Evolutionary conservation across 2,888 invertebrate genomes (phyloP).

Genomic region (Artemia sinica): DNA sequence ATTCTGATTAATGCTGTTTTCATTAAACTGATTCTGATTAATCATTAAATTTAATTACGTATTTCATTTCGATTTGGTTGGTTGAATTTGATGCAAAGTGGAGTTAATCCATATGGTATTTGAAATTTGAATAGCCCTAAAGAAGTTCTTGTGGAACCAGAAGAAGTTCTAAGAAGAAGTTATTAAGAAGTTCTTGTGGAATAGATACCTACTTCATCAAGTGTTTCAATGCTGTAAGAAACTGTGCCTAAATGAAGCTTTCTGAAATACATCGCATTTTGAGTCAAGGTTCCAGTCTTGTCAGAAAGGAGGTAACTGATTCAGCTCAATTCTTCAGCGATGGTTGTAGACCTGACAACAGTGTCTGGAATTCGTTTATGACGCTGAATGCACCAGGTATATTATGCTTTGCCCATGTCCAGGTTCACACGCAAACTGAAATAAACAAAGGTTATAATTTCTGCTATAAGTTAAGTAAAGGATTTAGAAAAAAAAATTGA

Average conservation of each 20-base stretch:
- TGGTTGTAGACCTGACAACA: slow-evolving; percentile 89
- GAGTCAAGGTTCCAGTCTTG: slow-evolving; percentile 94
- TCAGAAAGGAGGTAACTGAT: slow-evolving; percentile 92
- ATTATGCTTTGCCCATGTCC: slow-evolving; percentile 95
- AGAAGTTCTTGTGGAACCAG: no score
- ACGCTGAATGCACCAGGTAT: slow-evolving; percentile 87
- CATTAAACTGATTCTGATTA: no score
- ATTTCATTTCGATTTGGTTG: no score
- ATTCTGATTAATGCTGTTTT: no score
- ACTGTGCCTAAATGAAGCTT: slow-evolving; percentile 85
- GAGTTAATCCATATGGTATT: no score
- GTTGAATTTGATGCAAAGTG: no score
- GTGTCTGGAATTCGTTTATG: slow-evolving; percentile 85
- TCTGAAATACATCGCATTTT: slow-evolving; percentile 97
- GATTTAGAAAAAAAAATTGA: no score
- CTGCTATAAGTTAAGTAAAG: no score
- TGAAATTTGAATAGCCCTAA: no score
- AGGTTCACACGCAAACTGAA: slow-evolving; percentile 84
- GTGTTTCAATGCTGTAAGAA: slow-evolving; percentile 67
- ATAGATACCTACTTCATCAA: slow-evolving; percentile 45
- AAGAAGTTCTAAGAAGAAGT: no score
- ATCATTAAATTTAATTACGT: no score
- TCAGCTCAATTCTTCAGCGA: slow-evolving; percentile 91
- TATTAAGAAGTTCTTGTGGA: not conserved
- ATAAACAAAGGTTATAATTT: slow-evolving; percentile 18